Conservation (phyloP, 2,888 invertebrate species). For the Priapulus caudatus region DNA sequence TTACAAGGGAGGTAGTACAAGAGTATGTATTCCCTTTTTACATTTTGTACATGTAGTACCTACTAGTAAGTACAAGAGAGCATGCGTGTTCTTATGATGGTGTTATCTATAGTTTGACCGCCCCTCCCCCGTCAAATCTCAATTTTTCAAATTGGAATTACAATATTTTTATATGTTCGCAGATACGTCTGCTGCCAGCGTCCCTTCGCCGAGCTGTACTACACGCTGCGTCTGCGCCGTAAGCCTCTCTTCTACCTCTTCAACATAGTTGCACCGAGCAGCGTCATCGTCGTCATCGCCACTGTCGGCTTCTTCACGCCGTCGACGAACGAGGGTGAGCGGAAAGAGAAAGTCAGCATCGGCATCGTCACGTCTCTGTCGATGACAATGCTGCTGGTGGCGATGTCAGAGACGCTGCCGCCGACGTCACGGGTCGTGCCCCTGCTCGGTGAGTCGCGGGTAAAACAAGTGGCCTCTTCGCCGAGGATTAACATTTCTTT, state of each 20-base stretch:
- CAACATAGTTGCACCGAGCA: conserved; percentile 32
- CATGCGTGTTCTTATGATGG: too few species aligned
- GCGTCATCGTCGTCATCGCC: conserved; percentile 32
- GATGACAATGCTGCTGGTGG: conserved; percentile 32
- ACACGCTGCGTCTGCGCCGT: conserved; percentile 18
- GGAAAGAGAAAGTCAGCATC: conserved; percentile 27
- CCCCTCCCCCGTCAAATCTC: too few species aligned
- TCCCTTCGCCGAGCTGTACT: conserved; percentile 27
- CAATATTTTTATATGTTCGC: too few species aligned
- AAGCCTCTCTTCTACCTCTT: conserved; percentile 34
- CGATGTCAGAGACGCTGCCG: conserved; percentile 24
- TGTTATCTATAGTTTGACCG: too few species aligned
- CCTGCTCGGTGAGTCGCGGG: conserved; percentile 39
- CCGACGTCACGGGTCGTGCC: conserved; percentile 43
- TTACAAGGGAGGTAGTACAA: too few species aligned
- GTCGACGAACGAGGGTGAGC: conserved; percentile 33
- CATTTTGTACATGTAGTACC: too few species aligned
- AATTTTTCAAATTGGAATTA: too few species aligned
- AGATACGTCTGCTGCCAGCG: conserved; percentile 31
- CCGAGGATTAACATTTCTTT: too few species aligned
- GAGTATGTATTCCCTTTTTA: too few species aligned
- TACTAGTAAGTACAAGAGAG: too few species aligned
- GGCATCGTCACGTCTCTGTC: conserved; percentile 35
- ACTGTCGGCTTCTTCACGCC: conserved; percentile 36
- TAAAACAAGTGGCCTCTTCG: too few species aligned